A percentile compares a stretch with the other conserved stretches of the same genome.
Conservation (phyloP, 2,797 vertebrate genomes). For the Emys orbicularis region DNA sequence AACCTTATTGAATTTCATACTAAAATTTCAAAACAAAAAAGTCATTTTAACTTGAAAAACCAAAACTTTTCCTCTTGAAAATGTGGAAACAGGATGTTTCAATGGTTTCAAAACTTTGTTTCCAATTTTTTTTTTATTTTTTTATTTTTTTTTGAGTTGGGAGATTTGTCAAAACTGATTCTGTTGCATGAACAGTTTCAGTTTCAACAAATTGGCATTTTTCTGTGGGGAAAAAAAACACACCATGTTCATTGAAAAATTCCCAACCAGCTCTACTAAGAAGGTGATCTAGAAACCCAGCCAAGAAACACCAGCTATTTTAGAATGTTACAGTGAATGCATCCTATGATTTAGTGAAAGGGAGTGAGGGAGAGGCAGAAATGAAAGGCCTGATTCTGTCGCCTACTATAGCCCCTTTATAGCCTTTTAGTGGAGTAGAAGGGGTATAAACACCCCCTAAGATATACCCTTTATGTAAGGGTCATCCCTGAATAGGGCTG, state of each 20-base stretch:
- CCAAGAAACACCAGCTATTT: background rate
- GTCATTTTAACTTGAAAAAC: background rate
- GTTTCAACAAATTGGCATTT: background rate
- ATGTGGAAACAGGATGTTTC: background rate
- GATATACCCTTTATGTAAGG: background rate
- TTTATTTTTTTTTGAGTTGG: background rate
- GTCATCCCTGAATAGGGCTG: background rate
- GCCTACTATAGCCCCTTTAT: background rate
- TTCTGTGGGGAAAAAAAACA: background rate
- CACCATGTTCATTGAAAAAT: background rate
- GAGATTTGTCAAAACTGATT: background rate
- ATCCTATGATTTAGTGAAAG: background rate
- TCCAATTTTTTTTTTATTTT: background rate
- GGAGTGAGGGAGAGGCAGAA: background rate
- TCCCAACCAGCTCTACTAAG: background rate
- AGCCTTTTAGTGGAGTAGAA: background rate
- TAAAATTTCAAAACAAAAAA: background rate
- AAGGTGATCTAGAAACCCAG: background rate
- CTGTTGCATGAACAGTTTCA: background rate
- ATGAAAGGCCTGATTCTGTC: background rate
- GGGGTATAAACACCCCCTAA: background rate
- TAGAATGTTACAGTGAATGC: background rate
- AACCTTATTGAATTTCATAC: too few species aligned
- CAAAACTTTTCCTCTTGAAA: background rate
- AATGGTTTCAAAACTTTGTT: background rate